Percentiles rank a stretch among this genome's conserved stretches.
Evolutionary conservation across 2,113 vertebrate genomes (phyloP).

Genomic region (Sphaerodactylus townsendi): DNA sequence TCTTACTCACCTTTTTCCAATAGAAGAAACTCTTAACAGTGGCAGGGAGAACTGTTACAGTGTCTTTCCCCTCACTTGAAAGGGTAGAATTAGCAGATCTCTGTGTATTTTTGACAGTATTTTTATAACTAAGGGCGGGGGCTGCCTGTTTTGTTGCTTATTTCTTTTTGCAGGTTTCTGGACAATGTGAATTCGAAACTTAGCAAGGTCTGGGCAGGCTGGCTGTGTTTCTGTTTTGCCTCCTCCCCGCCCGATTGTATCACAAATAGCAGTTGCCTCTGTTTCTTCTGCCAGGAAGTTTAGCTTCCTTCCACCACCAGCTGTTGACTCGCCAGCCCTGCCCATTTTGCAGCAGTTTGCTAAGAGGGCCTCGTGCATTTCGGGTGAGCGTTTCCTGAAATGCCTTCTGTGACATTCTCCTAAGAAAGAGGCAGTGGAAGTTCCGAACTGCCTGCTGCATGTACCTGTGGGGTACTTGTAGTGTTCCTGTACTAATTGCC

Average conservation of each 20-base stretch:
- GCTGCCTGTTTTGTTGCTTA: not conserved
- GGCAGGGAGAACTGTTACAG: not conserved
- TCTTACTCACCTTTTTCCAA: not conserved
- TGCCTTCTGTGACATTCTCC: not conserved
- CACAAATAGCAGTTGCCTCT: not conserved
- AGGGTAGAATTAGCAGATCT: not conserved
- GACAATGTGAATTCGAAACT: not conserved
- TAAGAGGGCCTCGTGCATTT: not conserved
- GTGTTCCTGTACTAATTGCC: no score
- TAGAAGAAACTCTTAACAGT: not conserved
- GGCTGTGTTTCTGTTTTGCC: not conserved
- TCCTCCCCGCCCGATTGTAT: not conserved
- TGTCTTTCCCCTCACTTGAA: not conserved
- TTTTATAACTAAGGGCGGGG: not conserved
- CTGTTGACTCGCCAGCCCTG: not conserved
- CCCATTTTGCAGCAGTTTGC: not conserved
- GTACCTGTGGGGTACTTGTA: no score
- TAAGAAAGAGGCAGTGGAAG: not conserved
- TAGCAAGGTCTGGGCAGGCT: not conserved
- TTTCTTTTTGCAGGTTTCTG: not conserved
- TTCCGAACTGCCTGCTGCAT: no score
- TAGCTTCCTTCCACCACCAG: not conserved
- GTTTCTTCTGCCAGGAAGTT: not conserved
- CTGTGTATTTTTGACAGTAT: no score
- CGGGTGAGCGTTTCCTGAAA: not conserved